These are phyloP conservation scores for Neodon shergylaensis DNA, from an alignment of 2,113 vertebrate genomes.

Conservation along the genomic window DNA sequence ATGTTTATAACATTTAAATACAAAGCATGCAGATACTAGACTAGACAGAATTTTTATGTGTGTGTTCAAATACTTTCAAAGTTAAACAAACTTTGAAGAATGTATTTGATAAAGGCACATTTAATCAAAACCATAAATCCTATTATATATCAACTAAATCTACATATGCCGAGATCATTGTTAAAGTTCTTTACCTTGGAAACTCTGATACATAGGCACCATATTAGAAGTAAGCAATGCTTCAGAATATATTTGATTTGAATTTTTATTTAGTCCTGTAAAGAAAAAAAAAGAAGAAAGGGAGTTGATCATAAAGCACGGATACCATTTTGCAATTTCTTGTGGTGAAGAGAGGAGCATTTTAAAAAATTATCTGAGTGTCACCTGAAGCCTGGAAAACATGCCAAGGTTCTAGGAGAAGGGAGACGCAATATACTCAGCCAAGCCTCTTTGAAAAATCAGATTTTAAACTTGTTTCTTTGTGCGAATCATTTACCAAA, in stretches of 20 bases:
- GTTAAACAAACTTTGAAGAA: conserved; percentile 24
- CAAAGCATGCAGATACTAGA: not conserved
- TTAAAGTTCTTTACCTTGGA: conserved; percentile 85
- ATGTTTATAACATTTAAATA: conserved; percentile 16
- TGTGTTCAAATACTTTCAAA: conserved; percentile 2
- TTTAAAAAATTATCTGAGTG: not conserved
- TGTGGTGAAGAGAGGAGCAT: rapidly evolving
- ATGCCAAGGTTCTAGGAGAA: not conserved
- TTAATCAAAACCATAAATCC: not conserved
- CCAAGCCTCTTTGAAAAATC: not conserved
- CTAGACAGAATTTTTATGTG: not conserved
- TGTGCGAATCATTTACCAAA: conserved; percentile 4
- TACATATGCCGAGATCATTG: not conserved
- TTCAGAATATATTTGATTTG: conserved; percentile 79
- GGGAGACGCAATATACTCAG: not conserved
- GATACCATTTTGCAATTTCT: conserved; percentile 49
- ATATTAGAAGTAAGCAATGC: conserved; percentile 86
- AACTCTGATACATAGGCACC: conserved; percentile 89
- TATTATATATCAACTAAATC: conserved; percentile 18
- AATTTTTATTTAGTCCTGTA: conserved; percentile 82
- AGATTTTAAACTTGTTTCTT: not conserved
- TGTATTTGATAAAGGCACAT: not conserved
- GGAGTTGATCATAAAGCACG: conserved; percentile 3
- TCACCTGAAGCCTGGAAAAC: not conserved
- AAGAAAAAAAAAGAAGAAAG: conserved; percentile 52